A percentile compares a stretch with the other conserved stretches of the same genome.
Evolutionary conservation across 2,888 invertebrate species (phyloP).

Genomic region (Bellardia pandia): DNA sequence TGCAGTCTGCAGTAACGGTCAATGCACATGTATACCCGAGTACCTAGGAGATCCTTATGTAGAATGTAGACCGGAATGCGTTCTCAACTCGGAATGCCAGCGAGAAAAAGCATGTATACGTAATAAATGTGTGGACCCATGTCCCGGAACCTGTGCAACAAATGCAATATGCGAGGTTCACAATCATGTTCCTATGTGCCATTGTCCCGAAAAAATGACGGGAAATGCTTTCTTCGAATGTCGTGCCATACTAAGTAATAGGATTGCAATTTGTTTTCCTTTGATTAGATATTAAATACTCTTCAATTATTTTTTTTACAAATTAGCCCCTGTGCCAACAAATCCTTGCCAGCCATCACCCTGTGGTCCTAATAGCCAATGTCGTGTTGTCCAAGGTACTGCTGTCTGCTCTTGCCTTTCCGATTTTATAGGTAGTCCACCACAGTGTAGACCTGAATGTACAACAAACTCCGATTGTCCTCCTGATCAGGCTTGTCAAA

Average conservation of each 20-base stretch:
- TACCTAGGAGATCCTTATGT: constrained; percentile 90
- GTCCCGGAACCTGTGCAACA: constrained; percentile 89
- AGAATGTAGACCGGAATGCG: constrained; percentile 91
- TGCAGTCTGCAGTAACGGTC: constrained; percentile 88
- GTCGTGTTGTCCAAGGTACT: constrained; percentile 87
- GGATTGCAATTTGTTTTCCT: not conserved
- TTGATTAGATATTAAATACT: not conserved
- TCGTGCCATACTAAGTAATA: constrained; percentile 80
- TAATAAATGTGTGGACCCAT: constrained; percentile 91
- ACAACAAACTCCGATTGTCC: constrained; percentile 89
- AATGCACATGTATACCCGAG: constrained; percentile 89
- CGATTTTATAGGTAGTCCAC: constrained; percentile 88
- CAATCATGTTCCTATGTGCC: constrained; percentile 91
- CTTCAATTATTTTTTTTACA: constrained; percentile 11
- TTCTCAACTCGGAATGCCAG: constrained; percentile 90
- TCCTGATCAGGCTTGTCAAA: constrained; percentile 88
- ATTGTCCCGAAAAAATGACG: constrained; percentile 89
- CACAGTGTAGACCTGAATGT: constrained; percentile 90
- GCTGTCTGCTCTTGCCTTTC: constrained; percentile 88
- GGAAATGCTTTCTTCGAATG: constrained; percentile 92
- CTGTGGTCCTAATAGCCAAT: constrained; percentile 89
- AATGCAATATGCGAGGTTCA: constrained; percentile 91
- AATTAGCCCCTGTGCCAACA: constrained; percentile 84
- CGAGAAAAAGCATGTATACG: constrained; percentile 88
- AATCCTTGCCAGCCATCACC: constrained; percentile 89